Evolutionary conservation across 1,140 invertebrate species (phyloP), one percentile per base, ranked within the genome.

Genomic region (Eubasilissa regina): DNA sequence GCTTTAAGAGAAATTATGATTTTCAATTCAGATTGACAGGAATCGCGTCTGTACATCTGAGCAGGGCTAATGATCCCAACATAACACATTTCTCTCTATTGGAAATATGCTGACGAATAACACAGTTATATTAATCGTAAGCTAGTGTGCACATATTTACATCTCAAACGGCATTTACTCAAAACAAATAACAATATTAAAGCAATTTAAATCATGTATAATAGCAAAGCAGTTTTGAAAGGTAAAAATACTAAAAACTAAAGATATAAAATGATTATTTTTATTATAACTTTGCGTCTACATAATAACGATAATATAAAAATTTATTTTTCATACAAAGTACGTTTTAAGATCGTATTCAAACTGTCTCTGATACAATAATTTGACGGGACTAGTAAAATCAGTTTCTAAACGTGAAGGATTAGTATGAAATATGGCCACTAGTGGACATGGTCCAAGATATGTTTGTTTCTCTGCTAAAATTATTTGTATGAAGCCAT

Each of bases 391-490:
- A 81, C 80, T 81, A 81, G 80, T 81, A 78, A 81, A 75, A 80
- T 77, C 43, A 75, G 60, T 77, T 48, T 48, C 45, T 74, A 81
- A 55, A 68, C 73, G 58, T 51, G 78, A 77, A 77, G 58, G 58
- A 66, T 66, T n/a, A 75, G 15, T 47, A 75, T 19, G 73, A 81
- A 78, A 73, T 74, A 75, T 47, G 66, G 70, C 68, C 72, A 68
- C 68, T 78, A 66, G 44, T 75, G 81, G 81, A 81, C 80, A 72
- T 82, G 77, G 62, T 79, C 81, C 81, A 78, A 60, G 81, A 82
- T 82, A 82, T 82, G 81, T 82, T 60, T 82, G 68, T 75, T 78
- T 79, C 68, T 78, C 60, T 35, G 72, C 75, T 77, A 77, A 51
- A n/a, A 51, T 19, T 76, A 80, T 17, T 21, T 75, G 70, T 72